Conservation (phyloP, 2,888 invertebrate genomes). For the Entomobrya proxima region DNA sequence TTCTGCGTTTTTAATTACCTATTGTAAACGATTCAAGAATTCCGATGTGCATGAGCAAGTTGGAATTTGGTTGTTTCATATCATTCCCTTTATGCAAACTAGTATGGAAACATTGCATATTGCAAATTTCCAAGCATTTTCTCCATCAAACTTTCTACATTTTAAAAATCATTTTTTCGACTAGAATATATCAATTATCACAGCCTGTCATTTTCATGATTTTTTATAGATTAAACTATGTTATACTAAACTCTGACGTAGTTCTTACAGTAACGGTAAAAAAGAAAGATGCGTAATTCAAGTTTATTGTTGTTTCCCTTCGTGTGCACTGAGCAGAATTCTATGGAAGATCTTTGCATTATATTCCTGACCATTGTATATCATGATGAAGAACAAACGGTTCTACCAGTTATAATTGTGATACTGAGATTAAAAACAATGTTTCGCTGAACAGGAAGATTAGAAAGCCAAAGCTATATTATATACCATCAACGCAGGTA, state of each 20-base stretch:
- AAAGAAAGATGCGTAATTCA: slow-evolving; percentile 29
- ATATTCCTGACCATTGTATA: neutral
- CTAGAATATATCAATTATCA: no score
- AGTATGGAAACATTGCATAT: no score
- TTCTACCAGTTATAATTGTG: neutral
- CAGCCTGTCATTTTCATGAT: neutral
- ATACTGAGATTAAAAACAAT: slow-evolving; percentile 37
- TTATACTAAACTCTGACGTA: neutral
- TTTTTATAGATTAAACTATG: neutral
- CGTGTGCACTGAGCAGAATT: slow-evolving; percentile 11
- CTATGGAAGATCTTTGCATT: slow-evolving; percentile 10
- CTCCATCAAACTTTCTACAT: no score
- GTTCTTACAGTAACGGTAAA: slow-evolving; percentile 38
- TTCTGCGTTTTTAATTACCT: no score
- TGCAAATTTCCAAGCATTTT: neutral
- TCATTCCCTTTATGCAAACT: no score
- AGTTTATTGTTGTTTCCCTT: slow-evolving; percentile 13
- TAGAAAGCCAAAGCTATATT: slow-evolving; percentile 50
- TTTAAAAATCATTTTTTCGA: no score
- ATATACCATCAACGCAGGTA: neutral
- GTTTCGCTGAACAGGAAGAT: neutral
- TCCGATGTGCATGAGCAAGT: no score
- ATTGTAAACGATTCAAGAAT: no score
- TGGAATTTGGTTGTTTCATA: no score
- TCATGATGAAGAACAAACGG: slow-evolving; percentile 6